phyloP scores from a whole-genome alignment of 2,888 invertebrate species.

The Zaprionus obscuricornis region DNA sequence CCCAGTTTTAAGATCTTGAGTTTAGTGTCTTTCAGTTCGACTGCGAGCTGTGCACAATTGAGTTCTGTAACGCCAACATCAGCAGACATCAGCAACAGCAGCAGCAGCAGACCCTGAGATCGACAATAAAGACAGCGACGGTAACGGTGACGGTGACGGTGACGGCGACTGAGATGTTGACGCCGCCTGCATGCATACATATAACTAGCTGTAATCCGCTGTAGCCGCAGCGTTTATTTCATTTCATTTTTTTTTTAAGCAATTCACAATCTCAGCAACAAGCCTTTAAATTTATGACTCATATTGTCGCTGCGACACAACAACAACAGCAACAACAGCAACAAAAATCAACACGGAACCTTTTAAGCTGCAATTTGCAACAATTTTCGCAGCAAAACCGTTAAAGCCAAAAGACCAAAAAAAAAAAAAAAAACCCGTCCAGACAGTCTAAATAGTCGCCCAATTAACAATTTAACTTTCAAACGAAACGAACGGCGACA shows the following conservation, averaged over 20 bases:
- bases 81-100: not conserved
- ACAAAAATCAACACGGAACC: constrained; percentile 69
- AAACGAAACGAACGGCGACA: no score
- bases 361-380: constrained; percentile 76
- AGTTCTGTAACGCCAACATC: constrained; percentile 45
- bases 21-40: not conserved
- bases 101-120: constrained; percentile 63
- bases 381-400: constrained; percentile 62
- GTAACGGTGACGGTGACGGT: no score
- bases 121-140: no score
- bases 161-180: not conserved
- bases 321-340: constrained; percentile 17
- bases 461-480: constrained; percentile 78
- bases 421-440: constrained; percentile 39
- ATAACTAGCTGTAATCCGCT: constrained; percentile 71
- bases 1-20: no score
- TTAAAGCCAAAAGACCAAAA: constrained; percentile 47
- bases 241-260: constrained; percentile 61
- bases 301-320: constrained; percentile 53
- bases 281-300: constrained; percentile 74
- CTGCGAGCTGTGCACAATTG: constrained; percentile 31
- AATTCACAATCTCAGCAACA: constrained; percentile 40
- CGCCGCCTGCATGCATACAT: constrained; percentile 64
- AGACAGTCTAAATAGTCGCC: constrained; percentile 59
- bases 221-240: constrained; percentile 69